Conservation (phyloP, 2,113 vertebrate genomes). For the Anser brachyrhynchus region DNA sequence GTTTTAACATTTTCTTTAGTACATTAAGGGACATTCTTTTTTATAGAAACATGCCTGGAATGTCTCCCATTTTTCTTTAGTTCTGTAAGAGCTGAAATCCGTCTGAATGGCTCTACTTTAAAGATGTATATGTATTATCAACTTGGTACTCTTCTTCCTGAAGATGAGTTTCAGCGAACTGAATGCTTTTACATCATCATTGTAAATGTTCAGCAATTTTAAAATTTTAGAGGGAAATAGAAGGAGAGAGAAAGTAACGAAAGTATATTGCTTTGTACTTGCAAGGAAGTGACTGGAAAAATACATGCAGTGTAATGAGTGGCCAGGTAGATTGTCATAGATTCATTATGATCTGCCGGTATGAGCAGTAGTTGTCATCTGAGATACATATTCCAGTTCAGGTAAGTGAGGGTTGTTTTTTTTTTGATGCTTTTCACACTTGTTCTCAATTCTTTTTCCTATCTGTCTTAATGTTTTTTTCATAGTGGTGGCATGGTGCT, state of each 20-base stretch:
- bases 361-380: neutral
- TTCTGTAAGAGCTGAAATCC: neutral
- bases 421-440: neutral
- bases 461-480: neutral
- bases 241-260: neutral
- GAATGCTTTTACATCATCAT: neutral
- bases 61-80: neutral
- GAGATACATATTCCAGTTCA: neutral
- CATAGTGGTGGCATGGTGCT: neutral
- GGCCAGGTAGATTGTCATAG: neutral
- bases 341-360: neutral
- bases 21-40: neutral
- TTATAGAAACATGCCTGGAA: neutral
- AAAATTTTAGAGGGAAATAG: neutral
- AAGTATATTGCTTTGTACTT: neutral
- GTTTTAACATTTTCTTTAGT: neutral
- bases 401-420: neutral
- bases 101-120: neutral
- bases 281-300: neutral
- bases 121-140: neutral
- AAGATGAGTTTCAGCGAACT: neutral
- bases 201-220: neutral
- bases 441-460: neutral
- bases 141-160: neutral
- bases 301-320: neutral